A percentile compares a stretch with the other conserved stretches of the same genome.
Conservation (phyloP, 2,888 invertebrate species). For the Eugnorisma glareosa region DNA sequence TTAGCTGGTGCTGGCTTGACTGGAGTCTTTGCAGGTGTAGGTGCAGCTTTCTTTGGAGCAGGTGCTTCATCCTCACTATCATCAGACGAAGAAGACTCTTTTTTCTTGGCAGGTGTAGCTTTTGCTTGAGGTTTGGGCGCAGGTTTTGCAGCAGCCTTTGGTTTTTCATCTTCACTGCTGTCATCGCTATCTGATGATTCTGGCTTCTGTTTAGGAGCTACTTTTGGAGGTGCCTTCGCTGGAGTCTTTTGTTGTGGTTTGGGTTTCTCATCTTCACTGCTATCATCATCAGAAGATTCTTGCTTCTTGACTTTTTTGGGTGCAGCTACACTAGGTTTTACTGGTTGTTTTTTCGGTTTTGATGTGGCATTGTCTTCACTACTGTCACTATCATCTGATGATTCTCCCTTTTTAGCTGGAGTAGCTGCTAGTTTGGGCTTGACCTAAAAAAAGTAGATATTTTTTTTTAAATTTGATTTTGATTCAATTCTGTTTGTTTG, state of each 20-base stretch:
- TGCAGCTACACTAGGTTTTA: conserved; percentile 71
- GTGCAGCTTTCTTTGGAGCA: conserved; percentile 65
- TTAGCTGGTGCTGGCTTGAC: conserved; percentile 61
- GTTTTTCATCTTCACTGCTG: conserved; percentile 81
- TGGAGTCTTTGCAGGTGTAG: conserved; percentile 69
- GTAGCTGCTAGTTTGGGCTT: conserved; percentile 58
- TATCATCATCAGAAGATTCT: conserved; percentile 76
- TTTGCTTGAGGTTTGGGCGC: conserved; percentile 65
- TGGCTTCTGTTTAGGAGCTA: conserved; percentile 63
- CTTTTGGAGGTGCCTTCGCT: conserved; percentile 67
- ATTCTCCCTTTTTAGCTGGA: conserved; percentile 64
- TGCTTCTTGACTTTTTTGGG: conserved; percentile 71
- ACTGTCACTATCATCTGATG: conserved; percentile 77
- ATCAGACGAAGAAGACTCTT: conserved; percentile 79
- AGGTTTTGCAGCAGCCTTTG: conserved; percentile 69
- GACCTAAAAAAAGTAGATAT: conserved; percentile 40
- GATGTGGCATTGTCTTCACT: conserved; percentile 71
- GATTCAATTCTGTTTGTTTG: not conserved
- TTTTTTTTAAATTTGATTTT: not conserved
- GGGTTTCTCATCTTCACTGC: conserved; percentile 80
- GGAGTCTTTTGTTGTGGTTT: conserved; percentile 67
- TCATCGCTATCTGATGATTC: conserved; percentile 72
- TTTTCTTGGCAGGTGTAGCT: conserved; percentile 68
- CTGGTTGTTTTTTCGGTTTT: conserved; percentile 71
- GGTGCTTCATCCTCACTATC: conserved; percentile 77